Evolutionary conservation across 2,113 vertebrate genomes (phyloP), one percentile per base, ranked within the genome.

Genomic region (Otocyon megalotis): DNA sequence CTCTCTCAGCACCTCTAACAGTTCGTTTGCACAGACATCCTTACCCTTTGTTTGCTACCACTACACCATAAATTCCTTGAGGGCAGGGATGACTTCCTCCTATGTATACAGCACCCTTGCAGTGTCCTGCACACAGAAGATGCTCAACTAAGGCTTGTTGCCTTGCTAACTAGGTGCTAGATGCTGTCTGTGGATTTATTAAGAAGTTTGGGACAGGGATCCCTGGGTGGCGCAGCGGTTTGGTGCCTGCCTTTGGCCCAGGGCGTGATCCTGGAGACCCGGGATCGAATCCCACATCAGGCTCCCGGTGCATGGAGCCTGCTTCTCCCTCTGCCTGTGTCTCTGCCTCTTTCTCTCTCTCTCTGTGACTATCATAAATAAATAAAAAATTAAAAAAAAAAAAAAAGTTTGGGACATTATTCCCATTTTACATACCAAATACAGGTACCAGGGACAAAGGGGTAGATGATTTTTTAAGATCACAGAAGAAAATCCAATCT

Each of bases 381-480:
- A n/a, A n/a, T n/a, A n/a, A n/a, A n/a, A n/a, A n/a, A n/a, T 10
- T n/a, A n/a, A n/a, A n/a, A n/a, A n/a, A n/a, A n/a, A n/a, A n/a
- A n/a, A n/a, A n/a, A n/a, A 93, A 85, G 56, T 65, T 53, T 69
- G 5, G n/a, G 43, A 93, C 48, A 88, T 30, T 86, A 63, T 54
- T 35, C 43, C 50, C 15, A 65, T 71, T 81, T 71, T 76, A 93
- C 35, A 71, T 48, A 84, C 63, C 69, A 97, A 85, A 94, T 82
- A 88, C 13, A 88, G 60, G n/a, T 74, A 82, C 11, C 22, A 50
- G 19, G 48, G 69, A 26, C 22, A 56, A 85, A 58, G 28, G 35
- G 20, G 24, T 0, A 71, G 71, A 85, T 32, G 56, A 72, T 16
- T 87, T 93, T 96, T 96, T 88, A 88, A 85, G 53, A 83, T 94